Evolutionary conservation across 2,113 vertebrate species (phyloP).

Genomic region (Myrmecobius fasciatus): DNA sequence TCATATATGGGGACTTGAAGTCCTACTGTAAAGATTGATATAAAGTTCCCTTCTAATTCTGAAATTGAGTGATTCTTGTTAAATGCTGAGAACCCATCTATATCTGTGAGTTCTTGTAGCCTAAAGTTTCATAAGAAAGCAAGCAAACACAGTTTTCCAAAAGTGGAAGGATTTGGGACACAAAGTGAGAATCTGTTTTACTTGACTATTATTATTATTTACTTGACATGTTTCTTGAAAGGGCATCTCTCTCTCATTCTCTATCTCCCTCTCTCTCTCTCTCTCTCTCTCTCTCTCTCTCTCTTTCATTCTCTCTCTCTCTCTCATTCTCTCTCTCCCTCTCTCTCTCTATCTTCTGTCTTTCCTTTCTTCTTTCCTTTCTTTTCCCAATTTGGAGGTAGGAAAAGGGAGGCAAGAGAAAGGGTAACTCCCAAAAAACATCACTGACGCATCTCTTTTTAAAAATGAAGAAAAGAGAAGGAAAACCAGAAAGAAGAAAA

Average conservation of each 20-base stretch:
- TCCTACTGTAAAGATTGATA: background rate
- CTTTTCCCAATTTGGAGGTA: background rate
- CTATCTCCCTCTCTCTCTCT: no score
- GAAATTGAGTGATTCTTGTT: background rate
- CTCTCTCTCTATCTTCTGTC: no score
- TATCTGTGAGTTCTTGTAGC: background rate
- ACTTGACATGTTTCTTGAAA: background rate
- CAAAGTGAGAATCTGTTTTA: background rate
- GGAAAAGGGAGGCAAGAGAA: background rate
- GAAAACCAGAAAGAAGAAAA: background rate
- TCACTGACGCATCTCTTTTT: background rate
- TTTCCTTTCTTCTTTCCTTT: background rate
- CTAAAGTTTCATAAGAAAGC: constrained; percentile 2
- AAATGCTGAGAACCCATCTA: background rate
- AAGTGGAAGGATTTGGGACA: background rate
- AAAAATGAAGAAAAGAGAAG: background rate
- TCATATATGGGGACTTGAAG: background rate
- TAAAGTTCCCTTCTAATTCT: background rate
- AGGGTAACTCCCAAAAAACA: background rate
- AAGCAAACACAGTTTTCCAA: constrained; percentile 4
- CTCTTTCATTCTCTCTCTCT: background rate
- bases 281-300: no score
- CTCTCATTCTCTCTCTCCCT: no score
- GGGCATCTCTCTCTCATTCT: no score
- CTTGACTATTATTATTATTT: background rate